Conservation (phyloP, 2,888 invertebrate species). For the Fragum sueziense region DNA sequence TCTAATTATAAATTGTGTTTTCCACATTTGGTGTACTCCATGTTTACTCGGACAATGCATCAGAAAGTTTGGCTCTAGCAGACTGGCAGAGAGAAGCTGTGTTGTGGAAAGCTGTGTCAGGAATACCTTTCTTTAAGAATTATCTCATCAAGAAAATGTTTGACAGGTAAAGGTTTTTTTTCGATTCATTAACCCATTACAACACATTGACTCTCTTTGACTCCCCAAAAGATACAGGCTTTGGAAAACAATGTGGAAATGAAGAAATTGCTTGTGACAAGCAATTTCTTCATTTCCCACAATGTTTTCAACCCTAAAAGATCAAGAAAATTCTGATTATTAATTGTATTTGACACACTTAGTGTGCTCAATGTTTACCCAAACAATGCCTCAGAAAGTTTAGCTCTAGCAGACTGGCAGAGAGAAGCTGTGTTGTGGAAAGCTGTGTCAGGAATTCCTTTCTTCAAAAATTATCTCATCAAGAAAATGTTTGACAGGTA, state of each 20-base stretch:
- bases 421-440: conserved; percentile 80
- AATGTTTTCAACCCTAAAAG: too few species aligned
- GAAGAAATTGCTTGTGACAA: too few species aligned
- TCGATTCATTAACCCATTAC: too few species aligned
- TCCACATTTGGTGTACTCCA: conserved; percentile 82
- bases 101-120: conserved; percentile 77
- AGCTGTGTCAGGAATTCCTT: conserved; percentile 78
- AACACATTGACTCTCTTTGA: too few species aligned
- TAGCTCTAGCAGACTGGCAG: conserved; percentile 80
- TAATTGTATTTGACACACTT: conserved; percentile 81
- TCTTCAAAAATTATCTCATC: conserved; percentile 80
- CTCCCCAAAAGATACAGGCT: too few species aligned
- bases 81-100: conserved; percentile 81
- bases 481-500: conserved; percentile 79
- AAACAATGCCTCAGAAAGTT: conserved; percentile 75
- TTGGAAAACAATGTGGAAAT: too few species aligned
- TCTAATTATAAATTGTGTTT: too few species aligned
- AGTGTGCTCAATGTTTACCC: conserved; percentile 80
- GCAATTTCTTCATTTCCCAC: too few species aligned
- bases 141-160: conserved; percentile 79
- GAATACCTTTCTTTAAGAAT: conserved; percentile 80
- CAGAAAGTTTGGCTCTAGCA: conserved; percentile 77
- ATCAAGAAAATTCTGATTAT: too few species aligned
- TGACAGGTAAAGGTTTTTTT: conserved; percentile 74
- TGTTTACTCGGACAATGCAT: conserved; percentile 74